A percentile compares a stretch with the other conserved stretches of the same genome.
phyloP scores from a whole-genome alignment of 1,140 invertebrate genomes.

The Achroia grisella region DNA sequence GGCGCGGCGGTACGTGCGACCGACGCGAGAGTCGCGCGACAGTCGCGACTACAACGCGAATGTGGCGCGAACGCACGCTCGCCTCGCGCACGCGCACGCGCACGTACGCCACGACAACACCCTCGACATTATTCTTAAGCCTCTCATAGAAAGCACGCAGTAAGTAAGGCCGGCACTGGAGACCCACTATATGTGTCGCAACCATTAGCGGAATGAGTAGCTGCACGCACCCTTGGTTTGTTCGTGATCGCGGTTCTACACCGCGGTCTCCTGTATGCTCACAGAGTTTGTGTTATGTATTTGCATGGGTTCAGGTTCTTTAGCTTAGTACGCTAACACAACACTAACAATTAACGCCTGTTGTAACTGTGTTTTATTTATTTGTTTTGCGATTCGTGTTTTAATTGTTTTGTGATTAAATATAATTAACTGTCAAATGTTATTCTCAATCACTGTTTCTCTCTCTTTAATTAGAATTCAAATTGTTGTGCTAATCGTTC shows the following conservation, averaged over 20 bases:
- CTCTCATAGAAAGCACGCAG: conserved; percentile 74
- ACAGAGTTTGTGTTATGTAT: conserved; percentile 25
- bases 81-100: conserved; percentile 34
- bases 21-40: conserved; percentile 34
- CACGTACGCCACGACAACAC: conserved; percentile 67
- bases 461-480: not conserved
- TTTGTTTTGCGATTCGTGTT: conserved; percentile 23
- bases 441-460: not conserved
- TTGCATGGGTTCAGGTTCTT: conserved; percentile 26
- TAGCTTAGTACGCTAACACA: conserved; percentile 33
- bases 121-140: conserved; percentile 73
- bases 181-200: conserved; percentile 39
- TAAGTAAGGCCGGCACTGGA: conserved; percentile 56
- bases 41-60: conserved; percentile 66
- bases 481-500: not conserved
- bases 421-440: conserved; percentile 2
- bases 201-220: conserved; percentile 57
- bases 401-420: conserved; percentile 14
- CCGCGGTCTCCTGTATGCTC: conserved; percentile 25
- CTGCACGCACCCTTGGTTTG: conserved; percentile 52
- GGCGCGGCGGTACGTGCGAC: conserved; percentile 57
- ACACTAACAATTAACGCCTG: conserved; percentile 34
- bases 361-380: conserved; percentile 28
- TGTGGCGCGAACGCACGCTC: conserved; percentile 55
- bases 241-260: conserved; percentile 6